Percentiles rank a stretch among this genome's conserved stretches.
These are phyloP conservation scores for Drosophila ambigua DNA, from an alignment of 1,140 invertebrate species.

Conservation along the genomic window DNA sequence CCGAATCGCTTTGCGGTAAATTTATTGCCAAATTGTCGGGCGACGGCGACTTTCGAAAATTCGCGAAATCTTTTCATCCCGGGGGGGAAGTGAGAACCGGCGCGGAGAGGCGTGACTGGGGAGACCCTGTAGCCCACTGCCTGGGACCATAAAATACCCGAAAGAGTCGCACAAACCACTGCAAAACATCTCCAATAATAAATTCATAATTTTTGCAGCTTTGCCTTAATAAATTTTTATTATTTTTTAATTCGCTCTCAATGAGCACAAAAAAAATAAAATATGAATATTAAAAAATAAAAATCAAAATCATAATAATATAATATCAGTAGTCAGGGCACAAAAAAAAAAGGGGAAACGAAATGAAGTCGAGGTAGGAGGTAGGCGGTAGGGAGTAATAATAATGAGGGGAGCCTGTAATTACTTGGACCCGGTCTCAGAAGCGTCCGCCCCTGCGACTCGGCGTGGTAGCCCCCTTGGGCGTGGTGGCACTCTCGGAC, in stretches of 20 bases:
- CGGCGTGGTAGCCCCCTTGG: slow-evolving; percentile 23
- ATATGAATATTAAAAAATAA: slow-evolving; percentile 23
- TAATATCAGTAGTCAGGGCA: slow-evolving; percentile 43
- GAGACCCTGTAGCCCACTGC: slow-evolving; percentile 15
- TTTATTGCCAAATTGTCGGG: slow-evolving; percentile 77
- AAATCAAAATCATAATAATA: slow-evolving; percentile 59
- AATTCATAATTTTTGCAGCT: slow-evolving; percentile 75
- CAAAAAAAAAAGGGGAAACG: slow-evolving; percentile 34
- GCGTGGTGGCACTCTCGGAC: slow-evolving; percentile 18
- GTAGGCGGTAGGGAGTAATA: background rate
- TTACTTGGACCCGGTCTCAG: slow-evolving; percentile 40
- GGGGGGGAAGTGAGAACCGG: background rate
- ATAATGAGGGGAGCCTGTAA: slow-evolving; percentile 47
- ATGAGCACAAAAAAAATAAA: slow-evolving; percentile 44
- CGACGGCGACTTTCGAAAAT: slow-evolving; percentile 63
- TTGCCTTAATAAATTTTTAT: slow-evolving; percentile 81
- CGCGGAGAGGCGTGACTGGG: background rate
- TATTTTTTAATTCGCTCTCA: slow-evolving; percentile 77
- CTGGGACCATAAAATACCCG: slow-evolving; percentile 50
- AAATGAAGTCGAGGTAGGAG: slow-evolving; percentile 23
- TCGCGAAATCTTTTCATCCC: slow-evolving; percentile 52
- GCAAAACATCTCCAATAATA: slow-evolving; percentile 64
- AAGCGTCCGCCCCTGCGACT: slow-evolving; percentile 47
- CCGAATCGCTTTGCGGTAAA: slow-evolving; percentile 68
- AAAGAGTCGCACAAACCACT: slow-evolving; percentile 34